Evolutionary conservation across 2,888 invertebrate genomes (phyloP).

Genomic region (Keiferia lycopersicella): DNA sequence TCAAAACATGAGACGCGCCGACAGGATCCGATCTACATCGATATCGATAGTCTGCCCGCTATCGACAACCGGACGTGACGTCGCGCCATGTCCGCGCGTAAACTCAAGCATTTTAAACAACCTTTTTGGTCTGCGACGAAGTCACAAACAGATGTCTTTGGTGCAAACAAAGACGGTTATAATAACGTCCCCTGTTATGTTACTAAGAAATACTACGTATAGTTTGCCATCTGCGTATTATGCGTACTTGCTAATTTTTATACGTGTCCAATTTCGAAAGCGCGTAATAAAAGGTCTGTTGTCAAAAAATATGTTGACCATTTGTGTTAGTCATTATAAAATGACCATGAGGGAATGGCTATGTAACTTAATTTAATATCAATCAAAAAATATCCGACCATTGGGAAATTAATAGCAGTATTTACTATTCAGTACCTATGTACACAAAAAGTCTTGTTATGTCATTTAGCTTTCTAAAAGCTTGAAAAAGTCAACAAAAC

Average conservation of each 20-base stretch:
- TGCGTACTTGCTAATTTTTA: conserved; percentile 49
- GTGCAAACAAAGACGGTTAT: conserved; percentile 54
- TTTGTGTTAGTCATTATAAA: too few relatives aligned
- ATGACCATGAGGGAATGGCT: too few relatives aligned
- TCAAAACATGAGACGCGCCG: conserved; percentile 73
- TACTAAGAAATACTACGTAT: conserved; percentile 42
- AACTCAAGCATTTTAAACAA: conserved; percentile 79
- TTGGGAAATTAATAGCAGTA: too few relatives aligned
- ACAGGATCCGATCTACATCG: conserved; percentile 74
- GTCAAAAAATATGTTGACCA: conserved; percentile 39
- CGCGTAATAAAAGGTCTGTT: conserved; percentile 68
- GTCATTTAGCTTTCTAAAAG: too few relatives aligned
- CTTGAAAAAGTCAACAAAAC: too few relatives aligned
- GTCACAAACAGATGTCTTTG: conserved; percentile 65
- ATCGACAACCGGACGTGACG: conserved; percentile 68
- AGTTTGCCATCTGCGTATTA: conserved; percentile 10
- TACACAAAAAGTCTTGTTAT: too few relatives aligned
- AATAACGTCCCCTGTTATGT: conserved; percentile 44
- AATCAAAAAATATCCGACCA: too few relatives aligned
- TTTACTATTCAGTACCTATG: too few relatives aligned
- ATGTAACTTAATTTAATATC: too few relatives aligned
- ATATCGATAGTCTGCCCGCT: conserved; percentile 28
- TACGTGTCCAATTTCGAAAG: conserved; percentile 66
- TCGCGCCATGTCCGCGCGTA: conserved; percentile 65
- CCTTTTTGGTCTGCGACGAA: conserved; percentile 65